phyloP scores from a whole-genome alignment of 1,140 invertebrate species.

The Solen grandis region DNA sequence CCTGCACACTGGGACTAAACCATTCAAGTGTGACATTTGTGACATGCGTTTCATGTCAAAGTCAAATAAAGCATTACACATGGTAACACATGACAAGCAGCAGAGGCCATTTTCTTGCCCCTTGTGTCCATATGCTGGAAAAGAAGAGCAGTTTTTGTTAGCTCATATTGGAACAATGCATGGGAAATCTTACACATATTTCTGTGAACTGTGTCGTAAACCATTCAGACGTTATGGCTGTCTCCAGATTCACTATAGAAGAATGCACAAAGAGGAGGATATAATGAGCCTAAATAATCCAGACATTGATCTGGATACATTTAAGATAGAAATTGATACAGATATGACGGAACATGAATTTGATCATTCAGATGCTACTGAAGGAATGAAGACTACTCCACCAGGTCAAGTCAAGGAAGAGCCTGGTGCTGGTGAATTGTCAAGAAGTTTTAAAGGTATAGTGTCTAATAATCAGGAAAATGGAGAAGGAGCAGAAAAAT shows the following conservation, averaged over 20 bases:
- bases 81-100: slow-evolving; percentile 54
- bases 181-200: slow-evolving; percentile 61
- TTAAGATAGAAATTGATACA: slow-evolving; percentile 9
- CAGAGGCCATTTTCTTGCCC: slow-evolving; percentile 61
- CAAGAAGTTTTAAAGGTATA: background rate
- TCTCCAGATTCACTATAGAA: slow-evolving; percentile 58
- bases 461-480: background rate
- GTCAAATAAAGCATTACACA: slow-evolving; percentile 60
- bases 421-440: background rate
- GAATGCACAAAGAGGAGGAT: slow-evolving; percentile 59
- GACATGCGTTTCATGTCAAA: slow-evolving; percentile 53
- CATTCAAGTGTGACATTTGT: slow-evolving; percentile 63
- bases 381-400: background rate
- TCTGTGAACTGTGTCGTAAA: slow-evolving; percentile 65
- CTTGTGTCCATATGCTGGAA: slow-evolving; percentile 62
- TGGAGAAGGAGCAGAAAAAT: background rate
- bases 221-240: slow-evolving; percentile 61
- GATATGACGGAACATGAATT: background rate
- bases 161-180: slow-evolving; percentile 67
- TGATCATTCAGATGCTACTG: slow-evolving; percentile 9
- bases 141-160: slow-evolving; percentile 54
- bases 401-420: slow-evolving; percentile 26
- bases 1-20: slow-evolving; percentile 57
- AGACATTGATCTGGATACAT: background rate
- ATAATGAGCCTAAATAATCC: background rate